Conservation (phyloP, 2,113 vertebrate genomes). For the Chlorodrepanis virens region DNA sequence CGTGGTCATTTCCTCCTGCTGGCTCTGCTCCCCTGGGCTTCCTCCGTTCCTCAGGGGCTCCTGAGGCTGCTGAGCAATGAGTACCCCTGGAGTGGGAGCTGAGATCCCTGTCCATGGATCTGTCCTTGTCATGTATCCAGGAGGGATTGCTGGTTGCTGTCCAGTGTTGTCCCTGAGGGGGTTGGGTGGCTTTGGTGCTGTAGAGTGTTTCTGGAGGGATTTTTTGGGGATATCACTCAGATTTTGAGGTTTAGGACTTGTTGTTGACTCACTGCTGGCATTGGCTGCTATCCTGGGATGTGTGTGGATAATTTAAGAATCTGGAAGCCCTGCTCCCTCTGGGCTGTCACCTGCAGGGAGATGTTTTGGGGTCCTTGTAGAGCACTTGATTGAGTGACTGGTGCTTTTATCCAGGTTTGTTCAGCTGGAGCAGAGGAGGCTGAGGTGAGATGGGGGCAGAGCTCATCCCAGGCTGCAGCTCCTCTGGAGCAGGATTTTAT, state of each 20-base stretch:
- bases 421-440: neutral
- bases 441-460: neutral
- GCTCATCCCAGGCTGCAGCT: neutral
- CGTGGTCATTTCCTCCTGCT: rapidly evolving
- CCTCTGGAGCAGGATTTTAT: neutral
- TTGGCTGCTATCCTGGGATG: neutral
- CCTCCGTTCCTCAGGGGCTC: neutral
- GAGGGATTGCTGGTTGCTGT: neutral
- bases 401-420: neutral
- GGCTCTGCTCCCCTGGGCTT: neutral
- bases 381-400: neutral
- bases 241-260: neutral
- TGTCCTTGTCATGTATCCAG: neutral
- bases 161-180: neutral
- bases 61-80: neutral
- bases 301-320: neutral
- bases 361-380: neutral
- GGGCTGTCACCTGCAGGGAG: neutral
- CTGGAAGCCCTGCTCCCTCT: neutral
- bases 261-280: neutral
- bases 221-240: neutral
- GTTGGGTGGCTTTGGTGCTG: neutral
- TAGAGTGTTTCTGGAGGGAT: neutral
- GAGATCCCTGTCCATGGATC: neutral
- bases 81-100: neutral